Percentiles rank a stretch among this genome's conserved stretches.
Conservation (phyloP, 2,797 vertebrate genomes). For the Peromyscus attwateri region DNA sequence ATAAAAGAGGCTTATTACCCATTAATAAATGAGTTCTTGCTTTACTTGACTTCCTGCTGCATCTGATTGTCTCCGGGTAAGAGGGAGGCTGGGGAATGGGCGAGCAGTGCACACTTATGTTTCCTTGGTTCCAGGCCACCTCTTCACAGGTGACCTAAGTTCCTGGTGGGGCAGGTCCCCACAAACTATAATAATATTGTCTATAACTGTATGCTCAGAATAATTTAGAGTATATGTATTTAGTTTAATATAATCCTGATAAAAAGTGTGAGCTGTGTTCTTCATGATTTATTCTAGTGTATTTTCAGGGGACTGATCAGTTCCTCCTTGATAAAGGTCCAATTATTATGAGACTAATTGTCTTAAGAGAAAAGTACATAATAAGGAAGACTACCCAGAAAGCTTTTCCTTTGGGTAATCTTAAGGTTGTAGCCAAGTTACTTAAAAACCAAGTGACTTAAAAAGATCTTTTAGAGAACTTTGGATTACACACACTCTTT, state of each 20-base stretch:
- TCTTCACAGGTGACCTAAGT: too few species aligned
- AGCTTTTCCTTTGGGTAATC: background rate
- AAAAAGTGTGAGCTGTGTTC: background rate
- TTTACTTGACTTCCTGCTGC: too few species aligned
- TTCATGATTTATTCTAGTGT: background rate
- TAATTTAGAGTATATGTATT: background rate
- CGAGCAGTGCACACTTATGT: too few species aligned
- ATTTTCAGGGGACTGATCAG: background rate
- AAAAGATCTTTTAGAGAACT: background rate
- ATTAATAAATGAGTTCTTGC: too few species aligned
- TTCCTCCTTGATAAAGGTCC: background rate
- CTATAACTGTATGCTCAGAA: background rate
- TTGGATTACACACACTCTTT: background rate
- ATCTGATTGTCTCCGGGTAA: too few species aligned
- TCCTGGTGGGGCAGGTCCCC: too few species aligned
- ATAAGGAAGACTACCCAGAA: background rate
- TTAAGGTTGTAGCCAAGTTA: background rate
- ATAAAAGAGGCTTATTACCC: too few species aligned
- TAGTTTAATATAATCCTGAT: background rate
- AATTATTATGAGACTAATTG: background rate
- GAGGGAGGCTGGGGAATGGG: too few species aligned
- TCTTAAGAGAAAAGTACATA: background rate
- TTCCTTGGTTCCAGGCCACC: too few species aligned
- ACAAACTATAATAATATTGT: background rate
- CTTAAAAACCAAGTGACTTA: background rate